Evolutionary conservation across 2,113 vertebrate species (phyloP).

Genomic region (Aphelocoma coerulescens): DNA sequence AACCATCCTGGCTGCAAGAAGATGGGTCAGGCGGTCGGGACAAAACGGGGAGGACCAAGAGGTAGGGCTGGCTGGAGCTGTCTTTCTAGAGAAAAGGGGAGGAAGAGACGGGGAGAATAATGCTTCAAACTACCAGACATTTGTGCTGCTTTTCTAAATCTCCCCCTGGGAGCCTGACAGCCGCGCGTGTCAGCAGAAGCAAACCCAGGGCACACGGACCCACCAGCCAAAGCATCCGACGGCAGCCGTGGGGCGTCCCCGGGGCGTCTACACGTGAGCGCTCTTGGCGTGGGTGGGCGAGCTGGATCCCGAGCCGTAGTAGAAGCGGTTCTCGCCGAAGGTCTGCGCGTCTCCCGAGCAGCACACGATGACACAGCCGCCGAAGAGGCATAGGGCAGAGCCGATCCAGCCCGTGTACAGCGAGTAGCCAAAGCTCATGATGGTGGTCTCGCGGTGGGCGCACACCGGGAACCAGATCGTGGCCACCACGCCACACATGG

Average conservation of each 20-base stretch:
- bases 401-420: slow-evolving; percentile 93
- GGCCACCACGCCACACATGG: slow-evolving; percentile 81
- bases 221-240: slow-evolving; percentile 42
- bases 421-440: slow-evolving; percentile 93
- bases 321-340: slow-evolving; percentile 88
- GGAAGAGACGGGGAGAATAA: not conserved
- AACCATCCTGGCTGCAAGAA: not conserved
- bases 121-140: slow-evolving; percentile 32
- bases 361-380: slow-evolving; percentile 81
- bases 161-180: slow-evolving; percentile 48
- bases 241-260: not conserved
- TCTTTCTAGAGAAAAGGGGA: slow-evolving; percentile 49
- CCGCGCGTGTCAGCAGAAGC: not conserved
- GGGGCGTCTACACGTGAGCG: slow-evolving; percentile 79
- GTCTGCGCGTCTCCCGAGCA: slow-evolving; percentile 76
- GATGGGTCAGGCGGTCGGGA: not conserved
- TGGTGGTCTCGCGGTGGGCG: slow-evolving; percentile 78
- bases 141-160: slow-evolving; percentile 51
- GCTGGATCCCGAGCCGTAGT: slow-evolving; percentile 85
- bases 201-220: slow-evolving; percentile 9
- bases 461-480: slow-evolving; percentile 94
- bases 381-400: slow-evolving; percentile 84
- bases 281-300: slow-evolving; percentile 90
- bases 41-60: not conserved
- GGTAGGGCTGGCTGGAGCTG: slow-evolving; percentile 40